phyloP scores from a whole-genome alignment of 2,113 vertebrate genomes.

The Laterallus jamaicensis region DNA sequence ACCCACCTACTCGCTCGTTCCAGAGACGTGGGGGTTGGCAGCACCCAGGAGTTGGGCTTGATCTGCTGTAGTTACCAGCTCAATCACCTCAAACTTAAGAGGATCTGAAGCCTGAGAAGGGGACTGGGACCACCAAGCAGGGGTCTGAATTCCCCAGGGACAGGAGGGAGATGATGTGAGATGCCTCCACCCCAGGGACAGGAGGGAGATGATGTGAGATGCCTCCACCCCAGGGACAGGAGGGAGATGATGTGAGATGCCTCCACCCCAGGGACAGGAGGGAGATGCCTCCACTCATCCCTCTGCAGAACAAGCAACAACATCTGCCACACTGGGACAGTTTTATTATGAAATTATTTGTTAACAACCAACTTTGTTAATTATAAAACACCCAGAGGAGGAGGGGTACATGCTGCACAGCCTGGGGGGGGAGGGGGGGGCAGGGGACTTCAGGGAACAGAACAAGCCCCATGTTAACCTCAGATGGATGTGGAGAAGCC shows the following conservation, averaged over 20 bases:
- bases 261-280: neutral
- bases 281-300: neutral
- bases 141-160: neutral
- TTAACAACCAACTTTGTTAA: neutral
- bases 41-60: neutral
- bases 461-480: neutral
- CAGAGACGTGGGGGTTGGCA: neutral
- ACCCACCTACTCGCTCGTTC: neutral
- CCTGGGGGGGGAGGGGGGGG: too few species aligned
- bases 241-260: too few species aligned
- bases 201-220: too few species aligned
- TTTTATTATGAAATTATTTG: conserved; percentile 46
- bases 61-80: neutral
- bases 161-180: neutral
- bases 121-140: neutral
- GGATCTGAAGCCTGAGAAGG: neutral
- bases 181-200: too few species aligned
- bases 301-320: neutral
- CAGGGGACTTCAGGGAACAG: neutral
- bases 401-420: accelerated
- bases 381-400: neutral
- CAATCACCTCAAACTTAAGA: neutral
- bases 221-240: too few species aligned
- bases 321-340: neutral
- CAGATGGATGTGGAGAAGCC: neutral